Evolutionary conservation across 2,888 invertebrate species (phyloP).

Genomic region (Automeris io): DNA sequence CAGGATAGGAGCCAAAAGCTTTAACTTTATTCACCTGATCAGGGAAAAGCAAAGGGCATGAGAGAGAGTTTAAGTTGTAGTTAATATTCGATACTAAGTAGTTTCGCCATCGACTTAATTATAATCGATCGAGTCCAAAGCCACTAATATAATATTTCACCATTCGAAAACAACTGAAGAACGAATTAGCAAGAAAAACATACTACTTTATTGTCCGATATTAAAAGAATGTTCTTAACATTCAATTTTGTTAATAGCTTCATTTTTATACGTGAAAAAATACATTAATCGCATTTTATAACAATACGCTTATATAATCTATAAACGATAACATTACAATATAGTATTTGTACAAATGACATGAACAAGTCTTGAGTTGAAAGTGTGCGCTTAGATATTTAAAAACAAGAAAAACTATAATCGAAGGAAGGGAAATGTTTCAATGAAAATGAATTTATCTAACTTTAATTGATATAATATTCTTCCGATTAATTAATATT

Average conservation of each 20-base stretch:
- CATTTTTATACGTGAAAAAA: conserved; percentile 9
- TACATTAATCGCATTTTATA: conserved; percentile 16
- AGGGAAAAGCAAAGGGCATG: too few relatives aligned
- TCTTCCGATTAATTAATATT: too few relatives aligned
- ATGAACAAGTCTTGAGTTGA: conserved; percentile 65
- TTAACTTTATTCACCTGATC: too few relatives aligned
- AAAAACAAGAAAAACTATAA: conserved; percentile 2
- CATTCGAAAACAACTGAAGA: neutral
- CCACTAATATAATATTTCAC: too few relatives aligned
- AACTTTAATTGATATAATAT: too few relatives aligned
- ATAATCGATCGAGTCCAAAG: too few relatives aligned
- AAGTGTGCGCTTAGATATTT: conserved; percentile 57
- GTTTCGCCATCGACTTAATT: too few relatives aligned
- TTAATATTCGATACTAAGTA: too few relatives aligned
- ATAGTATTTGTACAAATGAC: conserved; percentile 52
- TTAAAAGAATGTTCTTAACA: conserved; percentile 55
- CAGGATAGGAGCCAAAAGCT: too few relatives aligned
- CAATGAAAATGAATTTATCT: neutral
- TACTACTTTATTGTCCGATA: conserved; percentile 70
- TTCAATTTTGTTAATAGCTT: conserved; percentile 30
- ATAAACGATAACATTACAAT: conserved; percentile 43
- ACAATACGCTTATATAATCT: conserved; percentile 26
- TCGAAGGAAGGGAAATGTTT: neutral
- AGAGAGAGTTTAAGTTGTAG: too few relatives aligned
- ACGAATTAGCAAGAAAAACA: neutral